These are phyloP conservation scores for Herminia tarsipennalis DNA, from an alignment of 2,888 invertebrate genomes.

Conservation along the genomic window DNA sequence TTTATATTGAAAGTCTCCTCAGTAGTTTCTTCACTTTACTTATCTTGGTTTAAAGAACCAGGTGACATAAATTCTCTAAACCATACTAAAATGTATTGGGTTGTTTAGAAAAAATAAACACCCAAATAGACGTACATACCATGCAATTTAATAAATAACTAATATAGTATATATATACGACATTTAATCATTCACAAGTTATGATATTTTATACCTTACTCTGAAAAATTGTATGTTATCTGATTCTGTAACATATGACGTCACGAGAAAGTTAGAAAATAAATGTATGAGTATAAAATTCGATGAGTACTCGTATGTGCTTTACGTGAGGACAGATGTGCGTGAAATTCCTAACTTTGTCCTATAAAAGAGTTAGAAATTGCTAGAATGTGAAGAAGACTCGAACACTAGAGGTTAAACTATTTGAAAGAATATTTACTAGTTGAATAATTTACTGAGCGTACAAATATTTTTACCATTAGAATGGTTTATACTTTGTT, in stretches of 20 bases:
- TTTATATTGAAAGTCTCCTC: too few species aligned
- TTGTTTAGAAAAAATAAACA: too few species aligned
- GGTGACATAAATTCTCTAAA: too few species aligned
- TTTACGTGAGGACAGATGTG: slow-evolving; percentile 31
- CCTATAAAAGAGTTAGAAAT: slow-evolving; percentile 29
- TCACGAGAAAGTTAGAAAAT: slow-evolving; percentile 25
- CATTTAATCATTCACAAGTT: not conserved
- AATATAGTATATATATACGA: not conserved
- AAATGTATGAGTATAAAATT: slow-evolving; percentile 28
- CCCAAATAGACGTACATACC: too few species aligned
- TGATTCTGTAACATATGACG: slow-evolving; percentile 15
- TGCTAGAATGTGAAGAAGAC: slow-evolving; percentile 4
- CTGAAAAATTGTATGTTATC: slow-evolving; percentile 8
- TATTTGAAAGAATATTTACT: slow-evolving; percentile 20
- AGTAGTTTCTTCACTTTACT: too few species aligned
- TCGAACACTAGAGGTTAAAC: slow-evolving; percentile 6
- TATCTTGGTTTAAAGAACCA: too few species aligned
- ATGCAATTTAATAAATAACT: too few species aligned
- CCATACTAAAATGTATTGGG: too few species aligned
- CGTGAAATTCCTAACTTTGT: slow-evolving; percentile 20
- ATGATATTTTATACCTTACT: not conserved
- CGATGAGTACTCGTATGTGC: slow-evolving; percentile 35
- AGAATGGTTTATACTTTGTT: too few species aligned
- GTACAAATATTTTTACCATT: too few species aligned
- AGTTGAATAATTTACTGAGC: too few species aligned